Evolutionary conservation across 2,797 vertebrate species (phyloP).

Genomic region (Anguilla obscura): DNA sequence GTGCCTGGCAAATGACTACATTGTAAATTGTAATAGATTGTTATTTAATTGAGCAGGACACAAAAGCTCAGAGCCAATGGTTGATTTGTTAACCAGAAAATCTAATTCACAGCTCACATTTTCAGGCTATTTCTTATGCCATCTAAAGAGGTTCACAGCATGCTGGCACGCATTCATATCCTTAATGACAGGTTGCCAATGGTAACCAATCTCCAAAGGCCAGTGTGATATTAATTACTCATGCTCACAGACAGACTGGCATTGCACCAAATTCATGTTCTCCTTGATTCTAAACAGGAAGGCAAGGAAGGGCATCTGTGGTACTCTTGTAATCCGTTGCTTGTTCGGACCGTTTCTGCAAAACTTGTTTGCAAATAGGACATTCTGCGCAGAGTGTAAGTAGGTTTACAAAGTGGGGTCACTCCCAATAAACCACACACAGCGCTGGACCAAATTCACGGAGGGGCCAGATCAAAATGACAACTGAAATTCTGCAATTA

Average conservation of each 20-base stretch:
- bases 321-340: neutral
- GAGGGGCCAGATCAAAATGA: neutral
- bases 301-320: neutral
- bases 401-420: neutral
- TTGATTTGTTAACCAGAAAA: neutral
- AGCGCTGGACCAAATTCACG: neutral
- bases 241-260: neutral
- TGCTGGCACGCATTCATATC: neutral
- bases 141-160: constrained; percentile 15
- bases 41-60: neutral
- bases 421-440: neutral
- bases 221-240: constrained; percentile 14
- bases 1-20: too few relatives aligned
- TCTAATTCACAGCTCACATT: neutral
- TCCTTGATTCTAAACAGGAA: neutral
- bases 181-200: constrained; percentile 18
- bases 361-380: neutral
- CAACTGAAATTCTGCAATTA: neutral
- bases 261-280: neutral
- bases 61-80: neutral
- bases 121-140: neutral
- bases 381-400: neutral
- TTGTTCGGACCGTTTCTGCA: neutral
- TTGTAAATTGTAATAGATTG: neutral
- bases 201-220: neutral